Percentiles rank a stretch among this genome's conserved stretches.
Conservation (phyloP, 2,113 vertebrate genomes). For the Myocastor coypus region DNA sequence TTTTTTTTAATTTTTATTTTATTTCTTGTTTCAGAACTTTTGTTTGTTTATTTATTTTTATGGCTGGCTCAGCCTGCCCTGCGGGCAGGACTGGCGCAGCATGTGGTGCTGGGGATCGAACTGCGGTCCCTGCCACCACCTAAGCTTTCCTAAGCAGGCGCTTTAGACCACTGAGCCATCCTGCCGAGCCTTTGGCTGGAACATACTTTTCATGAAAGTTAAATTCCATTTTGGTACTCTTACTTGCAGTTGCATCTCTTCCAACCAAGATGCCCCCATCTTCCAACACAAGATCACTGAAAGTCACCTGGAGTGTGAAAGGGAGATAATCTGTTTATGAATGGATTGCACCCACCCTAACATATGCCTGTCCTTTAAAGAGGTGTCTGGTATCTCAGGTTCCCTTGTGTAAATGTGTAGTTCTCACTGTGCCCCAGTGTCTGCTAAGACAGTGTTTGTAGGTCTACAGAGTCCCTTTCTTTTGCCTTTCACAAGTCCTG, state of each 20-base stretch:
- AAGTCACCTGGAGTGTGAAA: neutral
- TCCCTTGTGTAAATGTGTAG: neutral
- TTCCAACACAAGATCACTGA: neutral
- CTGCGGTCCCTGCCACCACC: too few species aligned
- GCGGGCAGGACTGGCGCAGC: too few species aligned
- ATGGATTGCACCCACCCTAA: neutral
- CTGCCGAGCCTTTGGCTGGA: too few species aligned
- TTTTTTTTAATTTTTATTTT: too few species aligned
- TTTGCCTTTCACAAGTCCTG: neutral
- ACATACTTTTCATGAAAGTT: neutral
- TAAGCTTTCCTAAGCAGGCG: too few species aligned
- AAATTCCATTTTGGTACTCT: neutral
- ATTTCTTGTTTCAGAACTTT: too few species aligned
- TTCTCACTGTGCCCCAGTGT: neutral
- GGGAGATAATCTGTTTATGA: neutral
- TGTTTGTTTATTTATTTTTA: too few species aligned
- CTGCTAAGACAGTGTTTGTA: neutral
- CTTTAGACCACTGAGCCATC: too few species aligned
- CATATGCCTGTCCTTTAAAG: neutral
- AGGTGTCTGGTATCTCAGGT: neutral
- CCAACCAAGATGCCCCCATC: neutral
- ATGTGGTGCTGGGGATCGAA: too few species aligned
- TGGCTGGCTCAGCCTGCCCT: too few species aligned
- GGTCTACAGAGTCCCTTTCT: neutral
- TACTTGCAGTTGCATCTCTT: neutral